phyloP scores from a whole-genome alignment of 2,797 vertebrate species.

The Pangasius larnaudii region DNA sequence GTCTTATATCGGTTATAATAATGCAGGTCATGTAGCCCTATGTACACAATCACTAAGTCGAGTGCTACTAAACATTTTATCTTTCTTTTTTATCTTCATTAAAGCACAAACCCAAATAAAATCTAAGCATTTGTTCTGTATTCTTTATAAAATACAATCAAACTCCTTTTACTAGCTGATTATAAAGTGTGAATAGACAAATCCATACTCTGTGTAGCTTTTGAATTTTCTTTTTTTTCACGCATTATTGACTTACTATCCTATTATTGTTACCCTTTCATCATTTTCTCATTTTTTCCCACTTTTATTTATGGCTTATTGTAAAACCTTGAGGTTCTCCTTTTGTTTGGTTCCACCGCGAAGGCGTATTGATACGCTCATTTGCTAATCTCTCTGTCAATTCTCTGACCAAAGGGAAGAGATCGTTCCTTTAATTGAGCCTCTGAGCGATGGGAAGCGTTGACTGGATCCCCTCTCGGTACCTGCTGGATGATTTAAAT shows the following conservation, averaged over 20 bases:
- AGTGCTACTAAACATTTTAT: background rate
- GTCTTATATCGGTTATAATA: background rate
- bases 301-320: background rate
- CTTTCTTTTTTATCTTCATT: background rate
- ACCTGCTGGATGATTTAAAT: background rate
- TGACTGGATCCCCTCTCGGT: background rate
- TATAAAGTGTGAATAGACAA: background rate
- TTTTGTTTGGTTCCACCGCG: background rate
- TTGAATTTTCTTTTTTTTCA: too few relatives aligned
- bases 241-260: background rate
- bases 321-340: background rate
- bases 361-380: background rate
- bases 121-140: background rate
- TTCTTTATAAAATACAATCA: background rate
- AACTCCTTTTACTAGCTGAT: background rate
- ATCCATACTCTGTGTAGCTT: background rate
- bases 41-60: background rate
- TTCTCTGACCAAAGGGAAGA: background rate
- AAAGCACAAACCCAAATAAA: background rate
- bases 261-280: background rate
- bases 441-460: background rate
- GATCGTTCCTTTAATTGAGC: conserved; percentile 1
- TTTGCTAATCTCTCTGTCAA: conserved; percentile 7
- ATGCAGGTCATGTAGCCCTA: background rate
- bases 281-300: background rate